Evolutionary conservation across 2,797 vertebrate species (phyloP), one percentile per base, ranked within the genome.

Genomic region (Streptopelia turtur): DNA sequence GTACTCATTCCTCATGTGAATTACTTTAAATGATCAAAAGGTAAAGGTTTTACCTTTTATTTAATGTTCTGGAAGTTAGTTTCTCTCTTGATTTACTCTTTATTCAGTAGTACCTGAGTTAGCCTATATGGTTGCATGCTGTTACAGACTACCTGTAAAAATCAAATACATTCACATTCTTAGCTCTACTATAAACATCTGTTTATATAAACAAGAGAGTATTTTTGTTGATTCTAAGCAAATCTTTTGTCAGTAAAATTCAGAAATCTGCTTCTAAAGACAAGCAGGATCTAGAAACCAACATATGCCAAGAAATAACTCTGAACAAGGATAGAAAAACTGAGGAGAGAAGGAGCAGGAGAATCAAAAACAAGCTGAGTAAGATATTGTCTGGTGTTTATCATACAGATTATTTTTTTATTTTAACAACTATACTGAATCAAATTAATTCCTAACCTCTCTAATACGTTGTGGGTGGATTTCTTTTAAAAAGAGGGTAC

Each of bases 281-380:
- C 71, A 71, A 80, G 45, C 60, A 87, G 57, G 13, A 87, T 57
- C 31, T 84, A 31, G 75, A 70, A 93, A 14, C 30, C 13, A 76
- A 56, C 23, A 27, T 17, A 28, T 47, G 27, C 50, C 81, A 78
- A 66, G 37, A 77, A 68, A 33, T 65, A 52, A 25, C 45, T 93
- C 86, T 79, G 59, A 65, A 89, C 4, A 49, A 68, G 57, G 66
- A 65, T 35, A 59, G 64, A 64, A 75, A 57, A 70, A n/a, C 27
- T 89, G 39, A 93, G 43, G 66, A 85, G 50, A 94, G 89, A 92
- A 97, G 81, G 61, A 97, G 92, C 49, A 81, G 85, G 87, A 97
- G 92, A 93, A 55, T 94, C 15, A 10, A 55, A 76, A 68, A 31
- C 59, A 97, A 91, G 90, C 79, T 11, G 15, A 95, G 98, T 98